Evolutionary conservation across 2,888 invertebrate species (phyloP).

Genomic region (Aquatica leii): DNA sequence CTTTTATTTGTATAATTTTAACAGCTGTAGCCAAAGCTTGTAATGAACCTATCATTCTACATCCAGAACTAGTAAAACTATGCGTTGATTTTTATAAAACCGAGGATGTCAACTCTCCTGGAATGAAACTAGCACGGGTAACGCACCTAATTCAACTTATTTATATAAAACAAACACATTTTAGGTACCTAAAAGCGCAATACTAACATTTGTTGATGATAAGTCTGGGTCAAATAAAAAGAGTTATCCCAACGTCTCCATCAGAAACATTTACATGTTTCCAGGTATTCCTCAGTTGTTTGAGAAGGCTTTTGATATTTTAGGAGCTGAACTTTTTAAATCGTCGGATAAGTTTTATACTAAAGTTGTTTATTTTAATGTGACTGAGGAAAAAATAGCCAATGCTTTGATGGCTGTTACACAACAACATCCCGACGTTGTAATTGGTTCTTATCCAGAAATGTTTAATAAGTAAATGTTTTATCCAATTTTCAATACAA

Average conservation of each 20-base stretch:
- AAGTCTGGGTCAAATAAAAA: slow-evolving; percentile 44
- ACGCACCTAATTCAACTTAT: too few relatives aligned
- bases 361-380: slow-evolving; percentile 60
- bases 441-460: slow-evolving; percentile 66
- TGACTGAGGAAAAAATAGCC: slow-evolving; percentile 61
- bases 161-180: too few relatives aligned
- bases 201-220: slow-evolving; percentile 58
- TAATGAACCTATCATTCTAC: slow-evolving; percentile 58
- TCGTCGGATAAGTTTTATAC: slow-evolving; percentile 58
- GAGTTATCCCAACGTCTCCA: slow-evolving; percentile 60
- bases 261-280: slow-evolving; percentile 73
- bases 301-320: slow-evolving; percentile 55
- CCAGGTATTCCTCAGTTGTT: slow-evolving; percentile 73
- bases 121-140: slow-evolving; percentile 58
- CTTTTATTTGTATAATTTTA: slow-evolving; percentile 13
- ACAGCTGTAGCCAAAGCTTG: slow-evolving; percentile 66
- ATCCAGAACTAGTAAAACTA: slow-evolving; percentile 61
- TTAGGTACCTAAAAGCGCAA: slow-evolving; percentile 62
- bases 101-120: slow-evolving; percentile 56
- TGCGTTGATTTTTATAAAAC: slow-evolving; percentile 60
- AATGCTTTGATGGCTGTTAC: slow-evolving; percentile 57
- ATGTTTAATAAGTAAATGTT: slow-evolving; percentile 47
- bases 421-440: slow-evolving; percentile 61
- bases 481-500: too few relatives aligned
- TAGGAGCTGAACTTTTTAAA: slow-evolving; percentile 56